phyloP scores from a whole-genome alignment of 2,113 vertebrate species.

The Neopipo cinnamomea region DNA sequence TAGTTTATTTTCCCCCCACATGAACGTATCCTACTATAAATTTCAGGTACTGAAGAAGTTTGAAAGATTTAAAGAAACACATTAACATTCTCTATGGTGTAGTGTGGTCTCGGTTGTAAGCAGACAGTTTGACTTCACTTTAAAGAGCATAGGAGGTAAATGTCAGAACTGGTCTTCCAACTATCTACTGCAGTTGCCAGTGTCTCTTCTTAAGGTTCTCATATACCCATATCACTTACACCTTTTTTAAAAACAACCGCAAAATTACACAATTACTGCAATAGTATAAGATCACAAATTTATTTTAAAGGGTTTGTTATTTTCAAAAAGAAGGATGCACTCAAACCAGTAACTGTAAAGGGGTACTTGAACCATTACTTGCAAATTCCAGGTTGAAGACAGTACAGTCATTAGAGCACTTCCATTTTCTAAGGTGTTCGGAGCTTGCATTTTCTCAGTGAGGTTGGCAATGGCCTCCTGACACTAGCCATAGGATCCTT shows the following conservation, averaged over 20 bases:
- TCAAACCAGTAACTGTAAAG: background rate
- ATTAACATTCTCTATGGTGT: background rate
- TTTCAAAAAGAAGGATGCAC: background rate
- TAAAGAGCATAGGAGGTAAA: background rate
- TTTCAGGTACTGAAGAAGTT: background rate
- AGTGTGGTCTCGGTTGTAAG: background rate
- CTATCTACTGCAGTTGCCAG: background rate
- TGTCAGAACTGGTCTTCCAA: background rate
- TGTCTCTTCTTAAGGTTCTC: background rate
- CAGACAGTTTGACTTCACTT: background rate
- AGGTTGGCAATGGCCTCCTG: background rate
- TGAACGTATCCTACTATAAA: background rate
- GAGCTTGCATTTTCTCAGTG: background rate
- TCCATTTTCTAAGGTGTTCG: background rate
- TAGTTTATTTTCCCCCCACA: background rate
- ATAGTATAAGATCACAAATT: background rate
- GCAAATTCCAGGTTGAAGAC: background rate
- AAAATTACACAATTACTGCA: background rate
- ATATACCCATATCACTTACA: background rate
- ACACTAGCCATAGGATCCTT: background rate
- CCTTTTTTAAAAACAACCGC: background rate
- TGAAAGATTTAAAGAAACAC: background rate
- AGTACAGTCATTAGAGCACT: background rate
- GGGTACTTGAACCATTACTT: background rate
- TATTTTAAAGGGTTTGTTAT: background rate